phyloP scores from a whole-genome alignment of 2,113 vertebrate species.

The Rhea americana region DNA sequence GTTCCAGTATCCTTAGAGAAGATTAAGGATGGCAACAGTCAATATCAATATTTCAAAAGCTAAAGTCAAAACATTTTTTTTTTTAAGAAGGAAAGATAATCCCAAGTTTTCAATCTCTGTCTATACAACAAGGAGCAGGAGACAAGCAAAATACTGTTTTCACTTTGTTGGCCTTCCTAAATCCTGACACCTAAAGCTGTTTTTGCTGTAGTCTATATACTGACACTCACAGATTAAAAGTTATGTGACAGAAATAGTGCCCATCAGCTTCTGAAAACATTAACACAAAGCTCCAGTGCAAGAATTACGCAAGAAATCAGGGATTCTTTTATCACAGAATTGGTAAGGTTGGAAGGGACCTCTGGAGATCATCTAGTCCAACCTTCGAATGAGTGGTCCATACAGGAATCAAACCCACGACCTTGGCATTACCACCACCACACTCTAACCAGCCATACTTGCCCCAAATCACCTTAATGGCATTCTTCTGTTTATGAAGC shows the following conservation, averaged over 20 bases:
- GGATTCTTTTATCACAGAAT: not conserved
- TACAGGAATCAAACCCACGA: too few relatives aligned
- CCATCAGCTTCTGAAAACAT: not conserved
- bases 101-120: not conserved
- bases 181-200: not conserved
- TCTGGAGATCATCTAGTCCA: too few relatives aligned
- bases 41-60: not conserved
- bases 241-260: fast-evolving
- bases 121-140: not conserved
- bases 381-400: too few relatives aligned
- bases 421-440: too few relatives aligned
- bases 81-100: not conserved
- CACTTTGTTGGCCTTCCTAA: not conserved
- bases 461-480: not conserved
- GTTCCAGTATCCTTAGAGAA: not conserved
- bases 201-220: not conserved
- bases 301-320: not conserved
- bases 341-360: too few relatives aligned
- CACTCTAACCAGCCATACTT: too few relatives aligned
- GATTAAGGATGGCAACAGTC: not conserved
- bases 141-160: not conserved
- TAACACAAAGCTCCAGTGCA: not conserved
- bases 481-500: not conserved
- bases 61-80: not conserved
- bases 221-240: not conserved